Evolutionary conservation across 2,888 invertebrate genomes (phyloP), one percentile per base, ranked within the genome.

Genomic region (Osedax frankpressi): DNA sequence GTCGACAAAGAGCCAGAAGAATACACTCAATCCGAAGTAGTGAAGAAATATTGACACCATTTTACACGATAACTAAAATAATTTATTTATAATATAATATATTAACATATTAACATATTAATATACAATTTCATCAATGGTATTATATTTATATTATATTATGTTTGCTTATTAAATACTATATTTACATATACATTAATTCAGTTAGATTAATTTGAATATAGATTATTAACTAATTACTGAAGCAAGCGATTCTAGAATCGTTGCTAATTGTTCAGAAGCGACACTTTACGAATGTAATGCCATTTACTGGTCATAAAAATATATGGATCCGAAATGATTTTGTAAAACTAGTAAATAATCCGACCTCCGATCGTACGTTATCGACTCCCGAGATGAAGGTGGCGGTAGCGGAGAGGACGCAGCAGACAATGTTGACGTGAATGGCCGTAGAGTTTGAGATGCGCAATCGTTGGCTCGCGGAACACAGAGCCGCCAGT

Each of bases 1-100:
- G 85, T 94, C 94, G 73, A 94, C 91, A 78, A 94, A 89, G 79
- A 91, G 89, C 96, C 96, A 96, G 26, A 90, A 90, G 81, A 94
- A 92, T 19, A 92, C 90, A 29, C 90, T 89, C 81, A 94, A 86
- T 92, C 93, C 95, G 83, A 93, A 89, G 86, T 94, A 95, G 86
- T 96, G 95, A 75, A 96, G 87, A 68, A 90, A 88, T 85, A 95
- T 94, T 24, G 94, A 93, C 70, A 91, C 87, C 80, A 94, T 85
- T 85, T 93, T 93, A 86, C 95, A 95, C 30, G 89, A 88, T 81
- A 92, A 90, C 89, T 90, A 85, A 62, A 84, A 44, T 44, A 44
- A 63, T 6, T 26, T 65, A 24, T 11, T n/a, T 3, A 26, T 24
- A 24, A 65, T 65, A 65, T 26, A 65, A 2, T 0, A 65, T 14